A percentile compares a stretch with the other conserved stretches of the same genome.
Evolutionary conservation across 2,797 vertebrate genomes (phyloP).

Genomic region (Chaetophractus vellerosus): DNA sequence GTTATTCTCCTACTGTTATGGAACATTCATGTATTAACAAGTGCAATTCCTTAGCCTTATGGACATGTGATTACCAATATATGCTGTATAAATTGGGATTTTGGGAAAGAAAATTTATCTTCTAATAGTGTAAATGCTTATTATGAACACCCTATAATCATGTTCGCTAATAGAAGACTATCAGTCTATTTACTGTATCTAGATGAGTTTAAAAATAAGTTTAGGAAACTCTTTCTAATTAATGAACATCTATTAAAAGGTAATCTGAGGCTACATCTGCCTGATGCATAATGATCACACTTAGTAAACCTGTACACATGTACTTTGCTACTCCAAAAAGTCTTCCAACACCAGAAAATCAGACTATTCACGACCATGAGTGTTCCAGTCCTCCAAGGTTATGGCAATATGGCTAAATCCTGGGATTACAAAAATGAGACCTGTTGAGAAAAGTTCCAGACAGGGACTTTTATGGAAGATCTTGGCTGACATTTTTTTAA

Average conservation of each 20-base stretch:
- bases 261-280: conserved; percentile 65
- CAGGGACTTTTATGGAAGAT: conserved; percentile 81
- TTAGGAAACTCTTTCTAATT: conserved; percentile 48
- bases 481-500: conserved; percentile 80
- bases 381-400: conserved; percentile 55
- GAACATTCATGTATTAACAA: neutral
- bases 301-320: conserved; percentile 76
- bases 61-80: neutral
- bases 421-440: conserved; percentile 69
- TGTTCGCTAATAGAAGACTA: conserved; percentile 63
- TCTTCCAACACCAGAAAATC: conserved; percentile 64
- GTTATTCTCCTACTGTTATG: conserved; percentile 38
- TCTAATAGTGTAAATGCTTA: conserved; percentile 19
- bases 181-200: conserved; percentile 15
- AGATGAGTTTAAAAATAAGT: conserved; percentile 61
- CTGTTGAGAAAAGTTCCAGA: conserved; percentile 78
- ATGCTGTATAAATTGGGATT: conserved; percentile 13
- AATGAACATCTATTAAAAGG: conserved; percentile 34
- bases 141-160: conserved; percentile 38
- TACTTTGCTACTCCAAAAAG: conserved; percentile 52
- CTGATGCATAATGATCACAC: conserved; percentile 72
- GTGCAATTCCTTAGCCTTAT: neutral
- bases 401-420: conserved; percentile 78
- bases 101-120: conserved; percentile 50
- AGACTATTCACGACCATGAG: conserved; percentile 52